Percentiles rank a stretch among this genome's conserved stretches.
Evolutionary conservation across 2,113 vertebrate species (phyloP).

Genomic region (Phasianus colchicus): DNA sequence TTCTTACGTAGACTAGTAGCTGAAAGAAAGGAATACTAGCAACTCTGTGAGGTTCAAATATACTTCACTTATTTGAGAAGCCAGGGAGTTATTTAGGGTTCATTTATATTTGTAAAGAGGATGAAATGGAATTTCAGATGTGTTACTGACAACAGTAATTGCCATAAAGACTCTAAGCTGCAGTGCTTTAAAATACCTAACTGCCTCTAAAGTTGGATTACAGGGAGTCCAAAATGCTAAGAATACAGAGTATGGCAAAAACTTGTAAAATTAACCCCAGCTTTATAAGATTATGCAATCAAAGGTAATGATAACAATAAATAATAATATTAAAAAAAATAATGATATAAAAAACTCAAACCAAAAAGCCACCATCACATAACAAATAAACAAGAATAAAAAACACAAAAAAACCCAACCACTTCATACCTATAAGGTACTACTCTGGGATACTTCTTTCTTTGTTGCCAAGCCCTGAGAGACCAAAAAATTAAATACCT

Average conservation of each 20-base stretch:
- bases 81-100: conserved; percentile 15
- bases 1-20: background rate
- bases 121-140: background rate
- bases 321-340: background rate
- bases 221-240: background rate
- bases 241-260: background rate
- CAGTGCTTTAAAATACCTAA: background rate
- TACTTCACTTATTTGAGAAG: background rate
- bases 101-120: background rate
- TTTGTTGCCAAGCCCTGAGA: background rate
- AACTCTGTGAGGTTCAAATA: background rate
- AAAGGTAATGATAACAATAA: background rate
- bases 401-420: background rate
- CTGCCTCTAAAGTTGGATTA: background rate
- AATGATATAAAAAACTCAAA: background rate
- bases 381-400: background rate
- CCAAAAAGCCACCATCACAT: too few relatives aligned
- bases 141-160: background rate
- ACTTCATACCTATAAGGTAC: background rate
- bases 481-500: background rate
- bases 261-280: background rate
- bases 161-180: background rate
- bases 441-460: background rate
- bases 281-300: background rate
- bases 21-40: conserved; percentile 9